phyloP scores from a whole-genome alignment of 2,888 invertebrate genomes.

The Drosophila anceps region DNA sequence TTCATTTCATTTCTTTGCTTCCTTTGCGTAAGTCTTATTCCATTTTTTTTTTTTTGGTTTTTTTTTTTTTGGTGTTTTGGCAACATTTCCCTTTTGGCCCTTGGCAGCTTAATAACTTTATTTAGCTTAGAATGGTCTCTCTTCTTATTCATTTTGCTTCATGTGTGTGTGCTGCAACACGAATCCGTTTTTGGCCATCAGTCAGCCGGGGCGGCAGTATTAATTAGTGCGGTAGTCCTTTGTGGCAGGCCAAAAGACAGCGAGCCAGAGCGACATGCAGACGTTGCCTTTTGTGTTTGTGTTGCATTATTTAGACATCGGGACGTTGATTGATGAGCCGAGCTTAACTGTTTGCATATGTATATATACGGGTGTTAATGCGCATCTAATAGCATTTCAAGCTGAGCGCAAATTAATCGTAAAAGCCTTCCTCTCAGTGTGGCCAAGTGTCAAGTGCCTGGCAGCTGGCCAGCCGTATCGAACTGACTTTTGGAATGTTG shows the following conservation, averaged over 20 bases:
- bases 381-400: conserved; percentile 56
- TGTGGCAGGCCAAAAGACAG: conserved; percentile 54
- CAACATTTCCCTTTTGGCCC: conserved; percentile 65
- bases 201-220: conserved; percentile 64
- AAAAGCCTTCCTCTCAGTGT: conserved; percentile 13
- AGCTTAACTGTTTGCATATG: conserved; percentile 13
- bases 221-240: conserved; percentile 80
- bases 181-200: conserved; percentile 47
- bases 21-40: conserved; percentile 12
- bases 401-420: conserved; percentile 53
- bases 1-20: conserved; percentile 42
- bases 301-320: conserved; percentile 78
- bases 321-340: conserved; percentile 71
- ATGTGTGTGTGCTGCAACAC: conserved; percentile 41
- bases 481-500: not conserved
- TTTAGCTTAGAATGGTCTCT: conserved; percentile 68
- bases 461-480: not conserved
- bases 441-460: conserved; percentile 13
- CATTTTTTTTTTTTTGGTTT: conserved; percentile 42
- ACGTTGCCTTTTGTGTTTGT: conserved; percentile 37
- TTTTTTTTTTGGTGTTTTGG: too few species aligned
- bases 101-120: conserved; percentile 74
- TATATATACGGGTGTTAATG: conserved; percentile 61
- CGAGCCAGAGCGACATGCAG: conserved; percentile 25
- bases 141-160: not conserved